Evolutionary conservation across 1,140 invertebrate species (phyloP).

Genomic region (Lepidurus couesii): DNA sequence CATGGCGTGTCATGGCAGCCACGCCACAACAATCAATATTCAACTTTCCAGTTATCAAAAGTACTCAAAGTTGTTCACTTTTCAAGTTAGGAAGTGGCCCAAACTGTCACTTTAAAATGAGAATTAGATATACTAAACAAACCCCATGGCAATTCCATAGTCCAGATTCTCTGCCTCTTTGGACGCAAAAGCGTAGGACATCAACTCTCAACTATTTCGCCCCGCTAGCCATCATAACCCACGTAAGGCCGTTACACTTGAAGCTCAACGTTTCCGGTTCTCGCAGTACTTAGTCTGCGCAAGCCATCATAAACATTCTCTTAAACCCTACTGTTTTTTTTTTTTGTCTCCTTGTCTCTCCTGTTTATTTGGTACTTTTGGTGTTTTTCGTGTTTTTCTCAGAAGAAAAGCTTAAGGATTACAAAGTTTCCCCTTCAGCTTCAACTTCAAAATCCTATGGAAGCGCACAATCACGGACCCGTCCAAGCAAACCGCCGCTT

Average conservation of each 20-base stretch:
- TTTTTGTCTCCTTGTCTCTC: background rate
- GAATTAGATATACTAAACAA: background rate
- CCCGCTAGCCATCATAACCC: background rate
- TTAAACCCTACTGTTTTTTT: slow-evolving; percentile 7
- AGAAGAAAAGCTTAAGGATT: background rate
- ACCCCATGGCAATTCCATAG: background rate
- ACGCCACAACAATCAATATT: slow-evolving; percentile 9
- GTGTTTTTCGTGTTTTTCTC: background rate
- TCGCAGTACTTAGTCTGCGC: slow-evolving; percentile 16
- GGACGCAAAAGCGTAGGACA: background rate
- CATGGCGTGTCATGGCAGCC: background rate
- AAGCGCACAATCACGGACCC: background rate
- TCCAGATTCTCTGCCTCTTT: slow-evolving; percentile 1
- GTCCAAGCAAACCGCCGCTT: background rate
- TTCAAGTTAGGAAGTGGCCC: background rate
- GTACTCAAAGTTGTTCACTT: background rate
- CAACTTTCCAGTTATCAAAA: background rate
- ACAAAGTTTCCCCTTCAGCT: no score
- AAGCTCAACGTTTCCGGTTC: slow-evolving; percentile 7
- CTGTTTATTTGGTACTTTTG: background rate
- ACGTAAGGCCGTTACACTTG: slow-evolving; percentile 18
- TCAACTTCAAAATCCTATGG: background rate
- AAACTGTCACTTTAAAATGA: background rate
- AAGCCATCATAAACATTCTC: slow-evolving; percentile 22
- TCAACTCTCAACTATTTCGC: background rate